These are phyloP conservation scores for Danionella cerebrum DNA, from an alignment of 2,113 vertebrate genomes.

Conservation along the genomic window DNA sequence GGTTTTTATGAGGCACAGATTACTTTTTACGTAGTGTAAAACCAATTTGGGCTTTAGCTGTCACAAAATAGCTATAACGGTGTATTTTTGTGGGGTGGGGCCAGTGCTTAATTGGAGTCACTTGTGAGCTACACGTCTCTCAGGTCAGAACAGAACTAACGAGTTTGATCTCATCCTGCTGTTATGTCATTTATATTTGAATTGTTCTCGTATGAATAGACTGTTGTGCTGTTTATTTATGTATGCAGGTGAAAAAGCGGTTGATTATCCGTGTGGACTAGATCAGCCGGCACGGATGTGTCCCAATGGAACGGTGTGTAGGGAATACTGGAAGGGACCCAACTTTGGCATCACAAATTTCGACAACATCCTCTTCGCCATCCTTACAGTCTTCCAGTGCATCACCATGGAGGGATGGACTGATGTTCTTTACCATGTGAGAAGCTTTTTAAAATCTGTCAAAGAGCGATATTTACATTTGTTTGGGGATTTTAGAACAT, in stretches of 20 bases:
- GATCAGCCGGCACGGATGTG: constrained; percentile 77
- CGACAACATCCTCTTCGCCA: constrained; percentile 80
- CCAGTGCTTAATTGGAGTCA: too few species aligned
- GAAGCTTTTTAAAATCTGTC: constrained; percentile 42
- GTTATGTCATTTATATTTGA: neutral
- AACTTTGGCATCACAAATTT: constrained; percentile 98
- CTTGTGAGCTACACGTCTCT: too few species aligned
- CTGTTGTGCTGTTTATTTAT: neutral
- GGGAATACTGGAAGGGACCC: constrained; percentile 85
- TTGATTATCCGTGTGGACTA: constrained; percentile 79
- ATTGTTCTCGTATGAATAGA: too few species aligned
- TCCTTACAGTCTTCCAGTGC: constrained; percentile 94
- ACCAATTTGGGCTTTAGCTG: too few species aligned
- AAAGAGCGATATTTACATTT: too few species aligned
- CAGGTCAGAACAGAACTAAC: too few species aligned
- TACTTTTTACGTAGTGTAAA: too few species aligned
- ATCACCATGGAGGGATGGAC: constrained; percentile 99
- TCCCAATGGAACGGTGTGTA: constrained; percentile 71
- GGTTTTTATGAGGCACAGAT: too few species aligned
- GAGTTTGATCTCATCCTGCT: too few species aligned
- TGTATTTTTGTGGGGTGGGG: too few species aligned
- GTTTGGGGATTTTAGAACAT: too few species aligned
- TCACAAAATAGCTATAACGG: too few species aligned
- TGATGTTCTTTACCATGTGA: constrained; percentile 90
- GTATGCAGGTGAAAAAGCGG: constrained; percentile 68